Evolutionary conservation across 2,888 invertebrate species (phyloP), one percentile per base, ranked within the genome.

Genomic region (Hypomecis punctinalis): DNA sequence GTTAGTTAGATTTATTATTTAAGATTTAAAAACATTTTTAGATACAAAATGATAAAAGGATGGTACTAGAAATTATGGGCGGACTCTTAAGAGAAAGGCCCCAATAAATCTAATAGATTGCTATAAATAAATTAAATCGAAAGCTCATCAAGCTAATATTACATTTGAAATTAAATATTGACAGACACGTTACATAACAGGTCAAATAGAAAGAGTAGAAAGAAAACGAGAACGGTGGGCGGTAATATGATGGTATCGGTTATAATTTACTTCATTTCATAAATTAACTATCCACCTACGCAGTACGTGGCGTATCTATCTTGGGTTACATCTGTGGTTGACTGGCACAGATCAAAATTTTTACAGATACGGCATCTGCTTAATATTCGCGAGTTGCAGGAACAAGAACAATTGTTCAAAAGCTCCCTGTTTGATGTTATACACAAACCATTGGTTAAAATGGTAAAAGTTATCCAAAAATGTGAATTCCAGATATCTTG

Each of bases 261-360:
- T 60, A 69, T 71, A 61, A 63, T 72, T 70, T 68, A 67, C 65
- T 67, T 63, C 55, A 72, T 70, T 67, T 63, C 53, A 65, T 64
- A 65, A 71, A 71, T 72, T 72, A 72, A 71, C 68, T 60, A 60
- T 47, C 71, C 56, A 47, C 72, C 72, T 68, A 75, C 72, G 63
- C 68, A 46, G 45, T 61, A 63, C 67, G 55, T 69, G 69, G 61
- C 35, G 35, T 56, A 56, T 56, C 60, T 63, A 40, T 49, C 52
- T 61, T 46, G 43, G 23, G 40, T 74, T 67, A 56, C 45, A 71
- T 71, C 66, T 72, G 48, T 58, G 46, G 51, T 52, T 46, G 8
- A 11, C 23, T 23, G 33, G 9, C 10, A 40, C 4, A 40, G 40
- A 40, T 7, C 23, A 23, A 1, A 23, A 23, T 23, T 23, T 23